phyloP scores from a whole-genome alignment of 2,888 invertebrate species.

The Drosophila lacicola region DNA sequence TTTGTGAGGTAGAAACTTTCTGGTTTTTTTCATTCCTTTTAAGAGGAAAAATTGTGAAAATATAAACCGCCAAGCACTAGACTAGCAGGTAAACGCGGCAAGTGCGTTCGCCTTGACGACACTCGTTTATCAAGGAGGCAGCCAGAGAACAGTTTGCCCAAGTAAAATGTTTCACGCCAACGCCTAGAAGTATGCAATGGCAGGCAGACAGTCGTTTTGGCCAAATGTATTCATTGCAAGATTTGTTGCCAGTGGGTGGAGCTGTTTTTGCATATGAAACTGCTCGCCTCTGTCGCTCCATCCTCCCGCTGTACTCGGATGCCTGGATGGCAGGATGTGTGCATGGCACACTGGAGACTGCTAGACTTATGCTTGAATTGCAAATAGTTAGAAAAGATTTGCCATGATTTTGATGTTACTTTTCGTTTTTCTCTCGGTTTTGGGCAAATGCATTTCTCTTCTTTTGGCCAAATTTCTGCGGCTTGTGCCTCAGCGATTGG shows the following conservation, averaged over 20 bases:
- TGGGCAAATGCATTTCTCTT: conserved; percentile 42
- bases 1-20: conserved; percentile 59
- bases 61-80: conserved; percentile 63
- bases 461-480: conserved; percentile 22
- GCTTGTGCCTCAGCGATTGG: conserved; percentile 41
- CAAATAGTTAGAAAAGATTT: conserved; percentile 84
- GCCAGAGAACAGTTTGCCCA: conserved; percentile 25
- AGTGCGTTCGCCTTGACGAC: conserved; percentile 44
- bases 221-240: conserved; percentile 84
- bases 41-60: conserved; percentile 68
- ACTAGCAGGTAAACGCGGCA: conserved; percentile 49
- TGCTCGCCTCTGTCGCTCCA: neutral
- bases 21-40: neutral
- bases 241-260: conserved; percentile 75
- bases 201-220: conserved; percentile 48
- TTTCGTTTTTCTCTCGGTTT: conserved; percentile 15
- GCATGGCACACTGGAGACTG: conserved; percentile 49
- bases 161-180: conserved; percentile 74
- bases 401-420: conserved; percentile 69
- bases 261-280: conserved; percentile 64
- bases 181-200: conserved; percentile 76
- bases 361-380: conserved; percentile 82
- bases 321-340: conserved; percentile 23
- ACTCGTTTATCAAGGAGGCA: conserved; percentile 64
- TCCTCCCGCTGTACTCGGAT: neutral